Conservation (phyloP, 2,888 invertebrate species). For the Callinectes sapidus region DNA sequence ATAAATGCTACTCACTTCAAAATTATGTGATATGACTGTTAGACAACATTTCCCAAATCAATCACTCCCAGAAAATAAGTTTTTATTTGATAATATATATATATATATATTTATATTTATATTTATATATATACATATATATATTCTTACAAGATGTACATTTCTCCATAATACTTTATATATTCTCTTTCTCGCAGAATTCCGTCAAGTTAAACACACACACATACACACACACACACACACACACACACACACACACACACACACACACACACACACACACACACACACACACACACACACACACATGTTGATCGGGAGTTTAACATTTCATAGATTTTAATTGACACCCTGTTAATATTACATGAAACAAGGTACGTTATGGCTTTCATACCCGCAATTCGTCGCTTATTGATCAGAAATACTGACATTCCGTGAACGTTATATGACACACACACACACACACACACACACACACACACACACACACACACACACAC, state of each 20-base stretch:
- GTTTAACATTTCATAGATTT: background rate
- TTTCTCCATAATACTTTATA: background rate
- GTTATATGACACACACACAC: background rate
- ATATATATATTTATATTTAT: no score
- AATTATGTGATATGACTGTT: no score
- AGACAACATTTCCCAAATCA: no score
- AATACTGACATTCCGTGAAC: background rate
- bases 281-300: constrained; percentile 15
- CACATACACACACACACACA: constrained; percentile 16
- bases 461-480: constrained; percentile 15
- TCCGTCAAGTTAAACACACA: background rate
- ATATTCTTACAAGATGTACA: no score
- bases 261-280: constrained; percentile 15
- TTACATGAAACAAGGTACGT: background rate
- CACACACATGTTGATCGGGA: background rate
- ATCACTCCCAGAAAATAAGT: no score
- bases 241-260: constrained; percentile 15
- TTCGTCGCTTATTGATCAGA: background rate
- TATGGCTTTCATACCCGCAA: background rate
- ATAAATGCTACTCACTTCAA: no score
- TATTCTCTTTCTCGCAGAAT: background rate
- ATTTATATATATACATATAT: no score
- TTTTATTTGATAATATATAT: no score
- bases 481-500: constrained; percentile 17
- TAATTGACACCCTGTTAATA: background rate